Percentiles rank a stretch among this genome's conserved stretches.
Evolutionary conservation across 2,888 invertebrate genomes (phyloP).

Genomic region (Sesia apiformis): DNA sequence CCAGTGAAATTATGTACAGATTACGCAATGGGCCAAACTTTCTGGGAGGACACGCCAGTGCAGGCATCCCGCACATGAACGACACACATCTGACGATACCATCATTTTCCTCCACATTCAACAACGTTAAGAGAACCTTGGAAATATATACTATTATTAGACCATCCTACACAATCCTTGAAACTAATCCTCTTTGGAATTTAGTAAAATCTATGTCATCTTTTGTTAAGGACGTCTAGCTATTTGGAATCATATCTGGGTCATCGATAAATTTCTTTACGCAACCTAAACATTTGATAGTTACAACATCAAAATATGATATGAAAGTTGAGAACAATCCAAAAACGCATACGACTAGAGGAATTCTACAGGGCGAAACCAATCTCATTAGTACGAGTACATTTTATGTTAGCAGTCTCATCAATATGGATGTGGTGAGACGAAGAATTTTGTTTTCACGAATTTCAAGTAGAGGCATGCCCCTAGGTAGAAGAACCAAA

Average conservation of each 20-base stretch:
- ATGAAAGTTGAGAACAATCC: not conserved
- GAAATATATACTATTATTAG: too few relatives aligned
- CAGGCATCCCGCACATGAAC: constrained; percentile 7
- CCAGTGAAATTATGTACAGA: constrained; percentile 37
- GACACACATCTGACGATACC: constrained; percentile 8
- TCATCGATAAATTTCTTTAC: too few relatives aligned
- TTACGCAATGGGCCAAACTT: constrained; percentile 39
- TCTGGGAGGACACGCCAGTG: constrained; percentile 32
- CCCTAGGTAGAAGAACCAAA: not conserved
- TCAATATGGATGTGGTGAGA: not conserved
- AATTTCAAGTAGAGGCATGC: not conserved
- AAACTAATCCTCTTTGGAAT: too few relatives aligned
- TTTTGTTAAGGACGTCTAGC: too few relatives aligned
- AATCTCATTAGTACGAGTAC: not conserved
- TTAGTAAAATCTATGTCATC: too few relatives aligned
- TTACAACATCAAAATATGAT: too few relatives aligned
- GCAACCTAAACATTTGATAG: too few relatives aligned
- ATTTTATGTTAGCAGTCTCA: not conserved
- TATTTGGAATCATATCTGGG: too few relatives aligned
- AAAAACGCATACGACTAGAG: not conserved
- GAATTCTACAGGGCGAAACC: not conserved
- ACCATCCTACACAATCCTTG: too few relatives aligned
- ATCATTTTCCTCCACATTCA: not conserved
- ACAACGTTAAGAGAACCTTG: too few relatives aligned
- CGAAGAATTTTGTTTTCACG: not conserved